Conservation (phyloP, 2,797 vertebrate species). For the Microhierax caerulescens region DNA sequence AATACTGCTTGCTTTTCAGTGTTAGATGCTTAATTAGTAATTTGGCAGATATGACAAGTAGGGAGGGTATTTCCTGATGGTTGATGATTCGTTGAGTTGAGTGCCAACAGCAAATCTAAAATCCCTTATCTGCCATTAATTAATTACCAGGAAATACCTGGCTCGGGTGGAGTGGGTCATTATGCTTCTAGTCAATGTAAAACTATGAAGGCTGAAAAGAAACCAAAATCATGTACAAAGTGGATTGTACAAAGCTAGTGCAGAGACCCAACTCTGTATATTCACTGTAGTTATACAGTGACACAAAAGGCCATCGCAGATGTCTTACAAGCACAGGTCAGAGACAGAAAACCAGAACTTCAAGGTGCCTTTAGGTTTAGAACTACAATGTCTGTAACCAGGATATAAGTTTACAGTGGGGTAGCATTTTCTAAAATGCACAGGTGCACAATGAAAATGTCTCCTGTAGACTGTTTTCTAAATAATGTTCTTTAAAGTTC, state of each 20-base stretch:
- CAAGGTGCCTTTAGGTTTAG: not conserved
- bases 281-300: not conserved
- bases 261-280: not conserved
- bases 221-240: not conserved
- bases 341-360: not conserved
- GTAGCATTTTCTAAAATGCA: not conserved
- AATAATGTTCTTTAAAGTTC: not conserved
- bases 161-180: slow-evolving; percentile 1
- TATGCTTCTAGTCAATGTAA: not conserved
- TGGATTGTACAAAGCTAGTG: not conserved
- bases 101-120: slow-evolving; percentile 30
- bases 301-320: not conserved
- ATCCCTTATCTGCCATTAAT: slow-evolving; percentile 28
- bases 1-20: not conserved
- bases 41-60: slow-evolving; percentile 5
- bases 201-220: not conserved
- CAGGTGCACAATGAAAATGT: not conserved
- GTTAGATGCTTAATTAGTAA: not conserved
- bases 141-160: slow-evolving; percentile 56
- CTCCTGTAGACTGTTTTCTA: not conserved
- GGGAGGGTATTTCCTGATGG: slow-evolving; percentile 35
- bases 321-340: not conserved
- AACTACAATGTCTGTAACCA: not conserved
- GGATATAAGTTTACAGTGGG: not conserved
- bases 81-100: slow-evolving; percentile 2